Conservation (phyloP, 2,888 invertebrate species). For the Clistopyga incitator region DNA sequence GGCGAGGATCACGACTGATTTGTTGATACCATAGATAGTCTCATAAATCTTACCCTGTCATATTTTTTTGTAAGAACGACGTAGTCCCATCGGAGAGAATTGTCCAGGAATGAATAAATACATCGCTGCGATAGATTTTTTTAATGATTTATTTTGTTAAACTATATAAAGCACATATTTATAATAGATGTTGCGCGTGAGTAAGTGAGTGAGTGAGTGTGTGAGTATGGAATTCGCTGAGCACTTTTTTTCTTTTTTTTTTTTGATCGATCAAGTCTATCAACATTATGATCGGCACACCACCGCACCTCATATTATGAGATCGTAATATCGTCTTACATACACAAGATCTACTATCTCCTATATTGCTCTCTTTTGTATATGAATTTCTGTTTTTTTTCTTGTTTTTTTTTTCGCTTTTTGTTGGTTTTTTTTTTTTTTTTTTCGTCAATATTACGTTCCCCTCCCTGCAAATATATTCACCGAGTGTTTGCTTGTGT, state of each 20-base stretch:
- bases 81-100: background rate
- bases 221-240: constrained; percentile 75
- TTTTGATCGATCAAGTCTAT: constrained; percentile 73
- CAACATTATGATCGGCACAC: constrained; percentile 69
- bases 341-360: constrained; percentile 55
- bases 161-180: constrained; percentile 81
- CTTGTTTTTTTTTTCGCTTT: constrained; percentile 31
- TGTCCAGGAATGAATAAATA: constrained; percentile 21
- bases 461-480: constrained; percentile 41
- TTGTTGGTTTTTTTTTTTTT: constrained; percentile 13
- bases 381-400: constrained; percentile 25
- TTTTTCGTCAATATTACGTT: constrained; percentile 24
- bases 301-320: constrained; percentile 48
- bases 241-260: constrained; percentile 70
- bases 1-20: constrained; percentile 77
- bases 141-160: constrained; percentile 78
- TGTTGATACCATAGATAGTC: constrained; percentile 76
- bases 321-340: constrained; percentile 57
- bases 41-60: background rate
- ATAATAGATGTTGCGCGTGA: constrained; percentile 77
- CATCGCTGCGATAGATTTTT: constrained; percentile 67
- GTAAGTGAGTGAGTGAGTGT: constrained; percentile 76
- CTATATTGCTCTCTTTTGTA: constrained; percentile 64
- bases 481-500: constrained; percentile 45
- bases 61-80: background rate